phyloP scores from a whole-genome alignment of 2,888 invertebrate genomes.

The Chalcosyrphus nemorum region DNA sequence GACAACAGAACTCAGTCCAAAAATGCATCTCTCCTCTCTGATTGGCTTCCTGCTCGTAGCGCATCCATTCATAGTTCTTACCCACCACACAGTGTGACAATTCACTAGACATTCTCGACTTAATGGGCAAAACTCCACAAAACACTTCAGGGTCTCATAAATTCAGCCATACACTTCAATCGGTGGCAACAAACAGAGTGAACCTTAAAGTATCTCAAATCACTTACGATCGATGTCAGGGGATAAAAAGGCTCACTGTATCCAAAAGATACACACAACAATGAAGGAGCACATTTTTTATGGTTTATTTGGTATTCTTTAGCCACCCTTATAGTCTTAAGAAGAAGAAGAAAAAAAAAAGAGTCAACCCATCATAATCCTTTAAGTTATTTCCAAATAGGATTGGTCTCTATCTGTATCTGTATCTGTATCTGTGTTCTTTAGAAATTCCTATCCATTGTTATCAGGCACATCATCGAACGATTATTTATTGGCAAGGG shows the following conservation, averaged over 20 bases:
- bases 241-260: not conserved
- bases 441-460: conserved; percentile 58
- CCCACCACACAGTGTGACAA: no score
- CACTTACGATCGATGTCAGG: conserved; percentile 60
- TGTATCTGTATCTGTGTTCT: no score
- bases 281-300: conserved; percentile 55
- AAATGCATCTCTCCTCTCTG: no score
- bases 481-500: conserved; percentile 70
- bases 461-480: conserved; percentile 44
- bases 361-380: conserved; percentile 58
- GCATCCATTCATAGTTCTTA: no score
- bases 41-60: no score
- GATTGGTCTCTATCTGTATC: conserved; percentile 1
- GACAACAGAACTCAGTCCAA: no score
- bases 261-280: conserved; percentile 26
- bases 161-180: conserved; percentile 15
- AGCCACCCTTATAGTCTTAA: conserved; percentile 3
- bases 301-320: conserved; percentile 50
- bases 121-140: no score
- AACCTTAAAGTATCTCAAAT: conserved; percentile 35
- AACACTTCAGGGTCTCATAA: not conserved
- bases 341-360: conserved; percentile 15
- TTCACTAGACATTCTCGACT: not conserved
- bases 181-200: not conserved
- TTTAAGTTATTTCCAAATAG: conserved; percentile 44